Percentiles rank a stretch among this genome's conserved stretches.
Evolutionary conservation across 2,888 invertebrate genomes (phyloP).

Genomic region (Acanthosepion lycidas): DNA sequence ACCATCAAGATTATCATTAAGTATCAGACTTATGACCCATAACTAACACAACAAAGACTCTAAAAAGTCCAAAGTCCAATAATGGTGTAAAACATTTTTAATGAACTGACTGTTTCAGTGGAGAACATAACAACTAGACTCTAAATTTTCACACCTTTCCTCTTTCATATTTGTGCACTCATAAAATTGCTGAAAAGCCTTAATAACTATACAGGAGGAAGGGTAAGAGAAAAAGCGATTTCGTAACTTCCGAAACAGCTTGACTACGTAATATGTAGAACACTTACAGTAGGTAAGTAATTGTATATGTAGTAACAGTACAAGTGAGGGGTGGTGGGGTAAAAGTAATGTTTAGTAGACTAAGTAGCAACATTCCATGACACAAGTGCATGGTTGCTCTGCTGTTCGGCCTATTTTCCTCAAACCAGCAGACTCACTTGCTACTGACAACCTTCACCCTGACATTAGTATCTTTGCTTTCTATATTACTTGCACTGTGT

Average conservation of each 20-base stretch:
- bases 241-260: constrained; percentile 11
- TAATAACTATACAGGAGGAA: neutral
- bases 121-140: neutral
- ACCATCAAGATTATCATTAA: too few species aligned
- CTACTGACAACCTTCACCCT: constrained; percentile 14
- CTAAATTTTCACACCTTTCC: neutral
- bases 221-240: neutral
- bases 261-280: neutral
- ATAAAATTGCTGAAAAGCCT: neutral
- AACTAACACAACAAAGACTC: too few species aligned
- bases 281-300: neutral
- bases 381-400: neutral
- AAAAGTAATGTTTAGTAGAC: neutral
- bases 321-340: neutral
- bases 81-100: neutral
- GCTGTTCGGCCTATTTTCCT: neutral
- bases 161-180: neutral
- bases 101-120: neutral
- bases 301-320: neutral
- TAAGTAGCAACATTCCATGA: neutral
- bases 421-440: neutral
- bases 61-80: neutral
- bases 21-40: too few species aligned
- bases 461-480: neutral
- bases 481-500: neutral